phyloP scores from a whole-genome alignment of 2,888 invertebrate genomes.

The Selenia dentaria region DNA sequence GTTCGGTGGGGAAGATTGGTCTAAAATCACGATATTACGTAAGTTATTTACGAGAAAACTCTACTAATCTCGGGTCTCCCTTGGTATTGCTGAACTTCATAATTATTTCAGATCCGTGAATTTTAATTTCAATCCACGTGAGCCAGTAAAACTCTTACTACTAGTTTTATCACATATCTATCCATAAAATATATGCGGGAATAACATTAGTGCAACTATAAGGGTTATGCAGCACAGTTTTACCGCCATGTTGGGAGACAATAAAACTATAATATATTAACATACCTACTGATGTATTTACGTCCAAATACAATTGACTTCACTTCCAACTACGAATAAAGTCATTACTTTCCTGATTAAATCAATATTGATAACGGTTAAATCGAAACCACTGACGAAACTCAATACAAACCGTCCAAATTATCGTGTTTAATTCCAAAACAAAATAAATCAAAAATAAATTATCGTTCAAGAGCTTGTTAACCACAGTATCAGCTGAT shows the following conservation, averaged over 20 bases:
- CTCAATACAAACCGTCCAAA: neutral
- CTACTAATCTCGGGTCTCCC: slow-evolving; percentile 28
- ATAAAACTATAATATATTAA: too few species aligned
- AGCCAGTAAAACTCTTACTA: too few species aligned
- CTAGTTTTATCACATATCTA: too few species aligned
- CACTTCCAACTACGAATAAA: too few species aligned
- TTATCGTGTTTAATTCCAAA: slow-evolving; percentile 3
- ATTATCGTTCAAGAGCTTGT: slow-evolving; percentile 39
- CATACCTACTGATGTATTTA: too few species aligned
- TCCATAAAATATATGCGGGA: too few species aligned
- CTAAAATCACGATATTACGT: slow-evolving; percentile 38
- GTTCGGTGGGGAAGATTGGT: slow-evolving; percentile 38
- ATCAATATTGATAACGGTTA: too few species aligned
- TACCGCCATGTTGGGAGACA: too few species aligned
- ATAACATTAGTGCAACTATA: too few species aligned
- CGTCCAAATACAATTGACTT: too few species aligned
- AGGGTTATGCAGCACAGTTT: too few species aligned
- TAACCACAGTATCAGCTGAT: slow-evolving; percentile 42
- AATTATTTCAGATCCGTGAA: slow-evolving; percentile 26
- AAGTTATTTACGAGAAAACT: slow-evolving; percentile 35
- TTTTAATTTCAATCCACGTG: slow-evolving; percentile 23
- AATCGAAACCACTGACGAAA: neutral
- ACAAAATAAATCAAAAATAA: slow-evolving; percentile 28
- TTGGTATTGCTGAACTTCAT: slow-evolving; percentile 25
- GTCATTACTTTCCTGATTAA: too few species aligned